Evolutionary conservation across 1,140 invertebrate genomes (phyloP), one percentile per base, ranked within the genome.

Genomic region (Ceratoteleas bidentatus): DNA sequence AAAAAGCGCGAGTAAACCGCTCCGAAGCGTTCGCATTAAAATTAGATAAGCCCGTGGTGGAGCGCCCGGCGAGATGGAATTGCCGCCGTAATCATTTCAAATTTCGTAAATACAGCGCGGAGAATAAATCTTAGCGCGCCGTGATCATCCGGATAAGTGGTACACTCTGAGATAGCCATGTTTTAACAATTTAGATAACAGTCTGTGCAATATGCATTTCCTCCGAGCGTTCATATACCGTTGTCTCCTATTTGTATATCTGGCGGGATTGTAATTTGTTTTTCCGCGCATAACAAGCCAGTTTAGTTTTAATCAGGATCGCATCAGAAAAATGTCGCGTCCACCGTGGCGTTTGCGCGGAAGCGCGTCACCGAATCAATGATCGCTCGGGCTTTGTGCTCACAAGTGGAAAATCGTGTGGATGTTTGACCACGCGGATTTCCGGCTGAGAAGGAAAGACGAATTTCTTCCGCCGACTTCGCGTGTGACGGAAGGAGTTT

Each of bases 121-220:
- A 53, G 56, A 38, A 73, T 81, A 69, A 69, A 74, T 74, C 58
- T 57, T n/a, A 36, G 24, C 16, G 49, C 56, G 45, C 15, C 16
- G 33, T 11, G 70, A 81, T 74, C 64, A 62, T 61, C 13, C 57
- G 62, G 69, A 80, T 80, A 80, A 80, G 69, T 74, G 45, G 69
- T 69, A 74, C 70, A 74, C 58, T 64, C 57, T 7, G 56, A 74
- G 70, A 53, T 66, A 69, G 54, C 65, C 70, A 74, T 81, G 69
- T 81, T 81, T 74, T 64, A 81, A 74, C 70, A 81, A 81, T 75
- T 81, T 75, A 75, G 70, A 81, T 81, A 81, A 81, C 77, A 64
- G 70, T 73, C 57, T 61, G 70, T 70, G 70, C 64, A 81, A 74
- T 74, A 69, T 68, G 70, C 69, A 74, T 74, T 80, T 80, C 68